Conservation (phyloP, 2,797 vertebrate species). For the Typhlichthys eigenmanni region DNA sequence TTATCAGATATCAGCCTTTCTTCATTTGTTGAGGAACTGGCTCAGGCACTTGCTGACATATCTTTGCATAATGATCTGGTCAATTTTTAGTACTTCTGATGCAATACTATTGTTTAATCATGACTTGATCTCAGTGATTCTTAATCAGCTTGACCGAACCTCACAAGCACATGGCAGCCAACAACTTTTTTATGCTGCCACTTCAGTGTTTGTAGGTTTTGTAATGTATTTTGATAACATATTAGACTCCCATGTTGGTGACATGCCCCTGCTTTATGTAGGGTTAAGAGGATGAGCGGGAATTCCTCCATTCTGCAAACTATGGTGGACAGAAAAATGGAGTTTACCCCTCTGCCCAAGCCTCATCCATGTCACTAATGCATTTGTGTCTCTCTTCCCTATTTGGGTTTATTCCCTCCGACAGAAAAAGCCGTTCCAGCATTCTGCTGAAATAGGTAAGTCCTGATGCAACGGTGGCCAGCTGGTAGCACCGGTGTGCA, state of each 20-base stretch:
- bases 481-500: no score
- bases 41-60: background rate
- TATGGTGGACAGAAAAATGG: constrained; percentile 52
- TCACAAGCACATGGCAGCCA: background rate
- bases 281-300: constrained; percentile 41
- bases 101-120: background rate
- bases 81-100: background rate
- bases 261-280: constrained; percentile 49
- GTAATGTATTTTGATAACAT: background rate
- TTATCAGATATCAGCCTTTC: background rate
- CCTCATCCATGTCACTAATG: constrained; percentile 76
- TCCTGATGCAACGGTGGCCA: constrained; percentile 25
- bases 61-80: no score
- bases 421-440: constrained; percentile 78
- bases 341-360: constrained; percentile 57
- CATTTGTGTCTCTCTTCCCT: constrained; percentile 80
- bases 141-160: constrained; percentile 31
- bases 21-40: constrained; percentile 5
- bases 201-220: background rate
- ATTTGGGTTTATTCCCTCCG: constrained; percentile 77
- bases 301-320: constrained; percentile 36
- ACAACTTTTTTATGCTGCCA: constrained; percentile 32
- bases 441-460: constrained; percentile 83
- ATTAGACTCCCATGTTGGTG: constrained; percentile 5
- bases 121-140: background rate